Evolutionary conservation across 2,113 vertebrate species (phyloP).

Genomic region (Oncorhynchus tshawytscha): DNA sequence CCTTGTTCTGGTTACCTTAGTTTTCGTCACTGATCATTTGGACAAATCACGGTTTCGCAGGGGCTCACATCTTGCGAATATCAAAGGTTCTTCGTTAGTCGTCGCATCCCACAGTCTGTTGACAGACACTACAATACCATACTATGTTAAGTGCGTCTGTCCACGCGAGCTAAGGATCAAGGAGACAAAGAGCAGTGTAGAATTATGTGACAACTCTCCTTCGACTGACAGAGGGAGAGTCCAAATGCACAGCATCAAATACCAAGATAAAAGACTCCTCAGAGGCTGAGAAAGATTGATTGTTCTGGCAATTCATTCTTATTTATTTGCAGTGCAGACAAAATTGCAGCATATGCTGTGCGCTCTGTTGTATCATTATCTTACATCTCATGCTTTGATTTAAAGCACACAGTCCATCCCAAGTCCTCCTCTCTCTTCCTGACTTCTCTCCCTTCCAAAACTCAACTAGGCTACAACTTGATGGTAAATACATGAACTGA

Average conservation of each 20-base stretch:
- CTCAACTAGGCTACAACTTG: not conserved
- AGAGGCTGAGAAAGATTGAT: conserved; percentile 28
- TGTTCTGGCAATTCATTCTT: conserved; percentile 55
- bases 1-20: no score
- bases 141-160: no score
- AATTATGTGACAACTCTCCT: not conserved
- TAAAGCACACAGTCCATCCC: not conserved
- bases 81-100: no score
- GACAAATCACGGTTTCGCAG: no score
- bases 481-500: no score
- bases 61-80: no score
- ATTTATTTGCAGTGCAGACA: conserved; percentile 46
- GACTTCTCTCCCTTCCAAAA: not conserved
- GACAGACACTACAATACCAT: no score
- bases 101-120: not conserved
- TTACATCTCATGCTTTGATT: not conserved
- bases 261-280: conserved; percentile 44
- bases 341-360: not conserved
- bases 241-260: conserved; percentile 29
- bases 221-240: not conserved
- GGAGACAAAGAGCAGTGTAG: not conserved
- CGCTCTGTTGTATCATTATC: conserved; percentile 1
- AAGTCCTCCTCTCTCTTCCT: not conserved
- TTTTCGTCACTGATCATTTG: no score
- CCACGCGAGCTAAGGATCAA: not conserved